Conservation (phyloP, 2,797 vertebrate species). For the Danionella dracula region DNA sequence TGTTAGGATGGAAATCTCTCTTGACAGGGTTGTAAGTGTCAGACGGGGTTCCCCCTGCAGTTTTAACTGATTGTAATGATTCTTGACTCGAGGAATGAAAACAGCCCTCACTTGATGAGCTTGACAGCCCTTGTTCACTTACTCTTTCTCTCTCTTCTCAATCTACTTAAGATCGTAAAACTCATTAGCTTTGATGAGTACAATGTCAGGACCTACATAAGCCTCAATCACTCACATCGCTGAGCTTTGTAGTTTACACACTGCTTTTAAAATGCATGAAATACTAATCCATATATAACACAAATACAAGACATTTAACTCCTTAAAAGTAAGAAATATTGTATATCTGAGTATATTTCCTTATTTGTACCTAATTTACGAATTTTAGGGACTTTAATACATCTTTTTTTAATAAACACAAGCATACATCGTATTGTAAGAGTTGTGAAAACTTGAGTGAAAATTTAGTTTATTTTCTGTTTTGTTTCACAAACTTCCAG, state of each 20-base stretch:
- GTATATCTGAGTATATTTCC: too few species aligned
- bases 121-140: conserved; percentile 6
- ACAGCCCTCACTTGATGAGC: conserved; percentile 22
- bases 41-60: conserved; percentile 10
- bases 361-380: too few species aligned
- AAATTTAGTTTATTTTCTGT: neutral
- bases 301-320: too few species aligned
- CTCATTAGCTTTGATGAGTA: conserved; percentile 16
- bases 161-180: neutral
- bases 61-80: conserved; percentile 19
- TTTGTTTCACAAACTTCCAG: neutral
- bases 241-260: neutral
- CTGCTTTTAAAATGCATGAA: neutral
- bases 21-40: conserved; percentile 20
- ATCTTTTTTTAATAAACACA: too few species aligned
- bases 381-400: too few species aligned
- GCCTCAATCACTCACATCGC: neutral
- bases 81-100: conserved; percentile 24
- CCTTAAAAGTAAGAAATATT: too few species aligned
- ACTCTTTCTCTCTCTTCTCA: conserved; percentile 5
- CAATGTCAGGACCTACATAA: neutral
- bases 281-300: too few species aligned
- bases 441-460: neutral
- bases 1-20: neutral
- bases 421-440: neutral